These are phyloP conservation scores for Brachionus angularis DNA, from an alignment of 1,140 invertebrate genomes.

Conservation along the genomic window DNA sequence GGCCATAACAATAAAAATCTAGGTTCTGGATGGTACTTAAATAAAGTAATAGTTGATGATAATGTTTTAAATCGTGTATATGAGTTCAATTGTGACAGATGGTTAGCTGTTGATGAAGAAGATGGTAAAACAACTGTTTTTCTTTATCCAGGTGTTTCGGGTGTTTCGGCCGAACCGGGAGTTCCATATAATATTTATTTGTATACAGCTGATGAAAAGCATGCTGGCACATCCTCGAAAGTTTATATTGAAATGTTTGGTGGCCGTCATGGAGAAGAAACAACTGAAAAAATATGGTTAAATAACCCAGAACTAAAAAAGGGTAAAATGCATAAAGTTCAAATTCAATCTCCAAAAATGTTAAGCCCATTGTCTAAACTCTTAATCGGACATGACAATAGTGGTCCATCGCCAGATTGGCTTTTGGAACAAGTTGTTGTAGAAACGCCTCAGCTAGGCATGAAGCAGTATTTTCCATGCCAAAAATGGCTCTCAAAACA, in stretches of 20 bases:
- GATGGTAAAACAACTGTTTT: slow-evolving; percentile 54
- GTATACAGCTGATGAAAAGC: slow-evolving; percentile 52
- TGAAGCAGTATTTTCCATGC: slow-evolving; percentile 57
- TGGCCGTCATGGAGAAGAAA: slow-evolving; percentile 47
- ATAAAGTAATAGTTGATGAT: slow-evolving; percentile 54
- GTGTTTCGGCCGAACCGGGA: slow-evolving; percentile 48
- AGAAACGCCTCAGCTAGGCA: slow-evolving; percentile 52
- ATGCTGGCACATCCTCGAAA: slow-evolving; percentile 54
- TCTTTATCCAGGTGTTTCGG: slow-evolving; percentile 47
- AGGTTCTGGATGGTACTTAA: slow-evolving; percentile 48
- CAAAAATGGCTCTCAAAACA: slow-evolving; percentile 55
- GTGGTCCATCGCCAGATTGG: slow-evolving; percentile 54
- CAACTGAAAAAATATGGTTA: slow-evolving; percentile 56
- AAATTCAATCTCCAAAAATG: slow-evolving; percentile 51
- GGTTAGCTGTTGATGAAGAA: slow-evolving; percentile 55
- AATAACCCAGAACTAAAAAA: slow-evolving; percentile 53
- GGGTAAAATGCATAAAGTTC: slow-evolving; percentile 53
- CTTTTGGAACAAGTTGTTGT: slow-evolving; percentile 54
- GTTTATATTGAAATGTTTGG: slow-evolving; percentile 56
- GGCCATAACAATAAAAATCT: slow-evolving; percentile 57
- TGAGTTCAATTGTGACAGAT: slow-evolving; percentile 53
- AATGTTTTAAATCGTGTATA: slow-evolving; percentile 50
- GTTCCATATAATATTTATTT: slow-evolving; percentile 56
- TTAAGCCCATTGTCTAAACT: slow-evolving; percentile 54
- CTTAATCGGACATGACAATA: slow-evolving; percentile 57